Conservation (phyloP, 2,113 vertebrate species). For the Neoarius graeffei region DNA sequence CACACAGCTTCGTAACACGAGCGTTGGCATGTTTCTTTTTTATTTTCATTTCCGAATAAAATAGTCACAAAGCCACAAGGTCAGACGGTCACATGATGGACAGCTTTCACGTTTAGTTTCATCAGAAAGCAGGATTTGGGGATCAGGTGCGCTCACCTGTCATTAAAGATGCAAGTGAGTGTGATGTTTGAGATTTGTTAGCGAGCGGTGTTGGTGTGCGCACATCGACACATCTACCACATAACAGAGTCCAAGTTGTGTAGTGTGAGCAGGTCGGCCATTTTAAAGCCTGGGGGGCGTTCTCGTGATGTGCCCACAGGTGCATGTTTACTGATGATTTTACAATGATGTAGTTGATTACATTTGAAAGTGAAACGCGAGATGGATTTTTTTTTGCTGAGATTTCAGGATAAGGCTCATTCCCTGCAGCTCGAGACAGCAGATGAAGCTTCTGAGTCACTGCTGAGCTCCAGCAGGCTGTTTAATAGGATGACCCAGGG, state of each 20-base stretch:
- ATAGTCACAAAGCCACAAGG: too few relatives aligned
- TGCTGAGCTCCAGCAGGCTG: background rate
- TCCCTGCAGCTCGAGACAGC: background rate
- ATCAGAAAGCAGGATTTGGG: background rate
- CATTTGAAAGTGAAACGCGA: background rate
- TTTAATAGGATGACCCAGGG: background rate
- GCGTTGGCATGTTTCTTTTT: too few relatives aligned
- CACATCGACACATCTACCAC: background rate
- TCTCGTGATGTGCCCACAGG: too few relatives aligned
- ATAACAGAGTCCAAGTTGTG: too few relatives aligned
- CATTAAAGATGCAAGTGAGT: background rate
- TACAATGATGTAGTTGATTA: too few relatives aligned
- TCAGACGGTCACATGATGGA: background rate
- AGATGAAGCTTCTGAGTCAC: background rate
- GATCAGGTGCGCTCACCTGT: background rate
- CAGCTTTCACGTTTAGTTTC: background rate
- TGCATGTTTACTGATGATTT: background rate
- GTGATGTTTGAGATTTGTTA: too few relatives aligned
- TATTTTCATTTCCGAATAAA: too few relatives aligned
- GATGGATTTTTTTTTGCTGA: background rate
- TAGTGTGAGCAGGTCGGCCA: too few relatives aligned
- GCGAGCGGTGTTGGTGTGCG: too few relatives aligned
- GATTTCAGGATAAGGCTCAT: background rate
- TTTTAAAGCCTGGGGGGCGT: too few relatives aligned
- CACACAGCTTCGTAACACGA: background rate